These are phyloP conservation scores for Hassar affinis DNA, from an alignment of 2,113 vertebrate genomes.

Conservation along the genomic window DNA sequence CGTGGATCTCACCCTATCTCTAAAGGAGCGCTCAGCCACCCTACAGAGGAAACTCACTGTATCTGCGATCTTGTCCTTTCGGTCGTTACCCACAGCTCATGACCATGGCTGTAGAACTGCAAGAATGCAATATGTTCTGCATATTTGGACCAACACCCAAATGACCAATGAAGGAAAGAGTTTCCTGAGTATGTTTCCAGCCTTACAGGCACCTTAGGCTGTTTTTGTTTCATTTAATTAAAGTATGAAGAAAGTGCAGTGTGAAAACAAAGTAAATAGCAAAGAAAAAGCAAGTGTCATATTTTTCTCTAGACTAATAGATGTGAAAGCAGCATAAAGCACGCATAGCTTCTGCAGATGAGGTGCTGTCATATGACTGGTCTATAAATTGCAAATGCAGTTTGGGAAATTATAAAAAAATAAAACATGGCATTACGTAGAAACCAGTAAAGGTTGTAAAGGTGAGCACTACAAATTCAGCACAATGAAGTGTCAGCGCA, in stretches of 20 bases:
- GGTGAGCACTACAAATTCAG: background rate
- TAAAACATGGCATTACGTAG: background rate
- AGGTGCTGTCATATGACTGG: too few species aligned
- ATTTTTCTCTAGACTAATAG: background rate
- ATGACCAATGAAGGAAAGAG: background rate
- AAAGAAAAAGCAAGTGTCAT: background rate
- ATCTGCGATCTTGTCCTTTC: too few species aligned
- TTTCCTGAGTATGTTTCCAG: background rate
- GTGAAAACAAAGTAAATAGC: background rate
- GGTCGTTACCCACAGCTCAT: too few species aligned
- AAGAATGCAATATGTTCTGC: background rate
- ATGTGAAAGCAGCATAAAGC: too few species aligned
- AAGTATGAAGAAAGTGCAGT: background rate
- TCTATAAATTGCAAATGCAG: too few species aligned
- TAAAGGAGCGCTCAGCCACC: too few species aligned
- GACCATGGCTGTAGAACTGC: background rate
- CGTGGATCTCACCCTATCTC: too few species aligned
- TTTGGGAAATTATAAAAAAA: background rate
- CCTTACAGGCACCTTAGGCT: background rate
- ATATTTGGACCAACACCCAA: background rate
- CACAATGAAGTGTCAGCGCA: background rate
- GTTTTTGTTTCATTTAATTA: background rate
- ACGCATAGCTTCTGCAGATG: too few species aligned
- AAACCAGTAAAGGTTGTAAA: conserved; percentile 9
- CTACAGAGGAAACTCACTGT: too few species aligned